Evolutionary conservation across 2,113 vertebrate genomes (phyloP), one percentile per base, ranked within the genome.

Genomic region (Pungitius pungitius): DNA sequence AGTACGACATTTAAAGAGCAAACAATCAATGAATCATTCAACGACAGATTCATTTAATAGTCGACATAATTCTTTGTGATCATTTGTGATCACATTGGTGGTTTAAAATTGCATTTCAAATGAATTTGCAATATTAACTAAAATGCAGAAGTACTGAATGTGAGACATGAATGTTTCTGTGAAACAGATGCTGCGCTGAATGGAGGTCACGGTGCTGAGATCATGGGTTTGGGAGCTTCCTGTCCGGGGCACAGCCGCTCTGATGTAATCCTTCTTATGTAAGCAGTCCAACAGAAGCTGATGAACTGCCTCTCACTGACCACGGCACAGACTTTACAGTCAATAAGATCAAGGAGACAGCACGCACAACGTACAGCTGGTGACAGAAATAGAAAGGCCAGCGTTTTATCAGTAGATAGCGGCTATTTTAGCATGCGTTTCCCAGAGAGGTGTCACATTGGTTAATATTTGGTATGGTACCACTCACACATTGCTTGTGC

Each of bases 201-300:
- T 24, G n/a, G 61, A 73, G 74, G 65, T 80, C 64, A 35, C 64
- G 37, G 35, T 49, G 61, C 74, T 59, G 63, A 81, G 74, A 80
- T 88, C 77, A 80, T 59, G 74, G 8, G n/a, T 10, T 65, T 58
- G 66, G 67, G 69, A 62, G 77, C 83, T 80, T 89, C 78, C 69
- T 68, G 81, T 66, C 65, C 65, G 60, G 77, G 49, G 11, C 72
- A 51, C 78, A 81, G 78, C 40, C 51, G 20, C 6, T 66, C 70
- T 91, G 87, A 91, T 83, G 82, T 91, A 93, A 92, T 89, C 89
- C 83, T 61, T 54, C 81, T 91, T 91, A 91, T 88, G 88, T 91
- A 92, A 92, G 82, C 75, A 67, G 62, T 33, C 45, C 1, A 58
- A 61, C 61, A n/a, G 59, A 82, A 79, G 64, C 80, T 73, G 86